Evolutionary conservation across 2,113 vertebrate genomes (phyloP), one percentile per base, ranked within the genome.

Genomic region (Natator depressus): DNA sequence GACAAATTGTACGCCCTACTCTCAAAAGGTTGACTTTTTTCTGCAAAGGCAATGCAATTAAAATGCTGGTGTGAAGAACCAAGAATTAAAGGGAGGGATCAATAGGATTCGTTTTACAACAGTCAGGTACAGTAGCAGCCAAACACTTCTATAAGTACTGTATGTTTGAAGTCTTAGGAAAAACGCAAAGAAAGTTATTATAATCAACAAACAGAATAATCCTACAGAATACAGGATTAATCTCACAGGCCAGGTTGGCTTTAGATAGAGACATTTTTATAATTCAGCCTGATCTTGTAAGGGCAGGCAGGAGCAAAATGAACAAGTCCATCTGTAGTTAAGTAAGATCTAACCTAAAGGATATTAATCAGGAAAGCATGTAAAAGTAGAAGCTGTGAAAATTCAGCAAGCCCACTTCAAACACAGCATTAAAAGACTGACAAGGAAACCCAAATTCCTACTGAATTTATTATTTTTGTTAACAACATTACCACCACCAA

Each of bases 11-110:
- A 80, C 78, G 90, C 78, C 47, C n/a, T 31, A 76, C 76, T 49
- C 49, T 0, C 0, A 0, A 10, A 27, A 54, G 84, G 0, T 1
- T 0, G 20, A 72, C 16, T 2, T 85, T 65, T 19, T 38, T 38
- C 65, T 54, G 54, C 42, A 65, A 69, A 69, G 88, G 12, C 69
- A 13, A 4, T 69, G 24, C 6, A n/a, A 88, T 86, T 38, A 47
- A 75, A 38, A 55, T 13, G 8, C 46, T 42, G 85, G 13, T 78
- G 89, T 42, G 54, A 84, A 51, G 3, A 1, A 1, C 17, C 8
- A 78, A 1, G 11, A 4, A 42, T 17, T 76, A 76, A 76, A 25
- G n/a, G 11, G 38, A 42, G 9, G 31, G 62, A 69, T 69, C 31
- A 69, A n/a, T 4, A 69, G 62, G 62, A 35, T n/a, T 69, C n/a